Evolutionary conservation across 2,888 invertebrate species (phyloP).

Genomic region (Altica lythri): DNA sequence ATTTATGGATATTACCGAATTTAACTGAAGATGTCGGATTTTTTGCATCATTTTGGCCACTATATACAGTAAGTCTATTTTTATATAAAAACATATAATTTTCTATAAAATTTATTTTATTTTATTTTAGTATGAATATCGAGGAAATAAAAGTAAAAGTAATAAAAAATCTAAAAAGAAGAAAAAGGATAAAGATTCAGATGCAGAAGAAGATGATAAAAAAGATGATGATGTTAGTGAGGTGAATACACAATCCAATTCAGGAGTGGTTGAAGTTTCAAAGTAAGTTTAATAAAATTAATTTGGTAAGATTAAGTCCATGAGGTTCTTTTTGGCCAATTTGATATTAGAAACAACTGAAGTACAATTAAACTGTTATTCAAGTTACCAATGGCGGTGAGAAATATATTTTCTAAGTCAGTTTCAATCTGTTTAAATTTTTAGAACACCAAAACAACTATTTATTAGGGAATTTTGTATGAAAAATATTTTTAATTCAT

Average conservation of each 20-base stretch:
- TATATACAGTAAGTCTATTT: constrained; percentile 54
- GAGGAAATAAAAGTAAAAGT: constrained; percentile 65
- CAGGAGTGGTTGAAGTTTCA: constrained; percentile 23
- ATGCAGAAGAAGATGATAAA: constrained; percentile 67
- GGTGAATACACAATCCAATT: constrained; percentile 11
- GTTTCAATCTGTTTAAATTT: no score
- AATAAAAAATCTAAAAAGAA: constrained; percentile 70
- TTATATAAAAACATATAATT: not conserved
- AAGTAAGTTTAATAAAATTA: constrained; percentile 28
- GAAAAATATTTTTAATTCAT: not conserved
- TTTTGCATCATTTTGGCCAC: constrained; percentile 97
- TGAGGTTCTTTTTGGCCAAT: no score
- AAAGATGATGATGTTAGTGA: constrained; percentile 31
- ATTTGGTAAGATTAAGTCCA: not conserved
- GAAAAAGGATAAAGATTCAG: constrained; percentile 80
- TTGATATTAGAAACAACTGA: no score
- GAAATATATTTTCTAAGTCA: no score
- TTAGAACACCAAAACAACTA: no score
- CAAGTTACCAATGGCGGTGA: no score
- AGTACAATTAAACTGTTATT: no score
- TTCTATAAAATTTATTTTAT: not conserved
- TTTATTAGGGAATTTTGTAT: not conserved
- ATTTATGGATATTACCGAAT: constrained; percentile 98
- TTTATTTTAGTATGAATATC: constrained; percentile 77
- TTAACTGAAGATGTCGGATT: constrained; percentile 98